These are phyloP conservation scores for Scaptomyza tumidula DNA, from an alignment of 2,888 invertebrate species.

Conservation along the genomic window DNA sequence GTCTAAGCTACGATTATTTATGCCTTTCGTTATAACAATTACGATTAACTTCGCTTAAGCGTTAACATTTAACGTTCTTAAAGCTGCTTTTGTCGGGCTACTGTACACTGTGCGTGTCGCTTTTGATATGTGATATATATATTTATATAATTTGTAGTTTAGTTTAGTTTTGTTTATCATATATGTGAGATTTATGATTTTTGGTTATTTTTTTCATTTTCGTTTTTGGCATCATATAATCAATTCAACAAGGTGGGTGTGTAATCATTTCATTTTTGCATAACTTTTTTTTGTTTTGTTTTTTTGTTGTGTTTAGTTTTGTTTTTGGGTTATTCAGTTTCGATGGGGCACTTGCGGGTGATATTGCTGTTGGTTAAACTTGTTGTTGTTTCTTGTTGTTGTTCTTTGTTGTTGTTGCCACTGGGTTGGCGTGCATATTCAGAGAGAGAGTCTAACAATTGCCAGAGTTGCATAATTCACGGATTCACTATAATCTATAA, in stretches of 20 bases:
- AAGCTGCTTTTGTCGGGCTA: constrained; percentile 66
- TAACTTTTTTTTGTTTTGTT: constrained; percentile 11
- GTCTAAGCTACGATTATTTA: constrained; percentile 34
- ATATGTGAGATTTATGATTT: constrained; percentile 18
- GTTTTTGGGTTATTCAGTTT: constrained; percentile 33
- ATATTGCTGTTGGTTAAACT: constrained; percentile 51
- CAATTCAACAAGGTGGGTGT: constrained; percentile 65
- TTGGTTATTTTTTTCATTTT: constrained; percentile 4
- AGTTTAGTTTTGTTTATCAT: constrained; percentile 11
- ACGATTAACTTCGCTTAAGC: background rate
- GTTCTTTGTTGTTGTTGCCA: constrained; percentile 51
- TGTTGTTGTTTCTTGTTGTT: constrained; percentile 37
- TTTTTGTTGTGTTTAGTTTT: constrained; percentile 24
- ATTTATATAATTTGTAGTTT: background rate
- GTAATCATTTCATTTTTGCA: constrained; percentile 20
- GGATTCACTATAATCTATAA: constrained; percentile 79
- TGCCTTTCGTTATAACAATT: constrained; percentile 35
- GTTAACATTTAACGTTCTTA: constrained; percentile 19
- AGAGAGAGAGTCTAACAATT: constrained; percentile 69
- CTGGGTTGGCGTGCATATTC: constrained; percentile 71
- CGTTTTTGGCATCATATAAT: constrained; percentile 56
- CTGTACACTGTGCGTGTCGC: constrained; percentile 51
- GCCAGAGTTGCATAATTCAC: constrained; percentile 79
- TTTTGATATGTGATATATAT: constrained; percentile 19
- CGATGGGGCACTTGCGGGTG: constrained; percentile 66